Percentiles rank a stretch among this genome's conserved stretches.
phyloP scores from a whole-genome alignment of 2,797 vertebrate genomes.

The Aeoliscus strigatus region DNA sequence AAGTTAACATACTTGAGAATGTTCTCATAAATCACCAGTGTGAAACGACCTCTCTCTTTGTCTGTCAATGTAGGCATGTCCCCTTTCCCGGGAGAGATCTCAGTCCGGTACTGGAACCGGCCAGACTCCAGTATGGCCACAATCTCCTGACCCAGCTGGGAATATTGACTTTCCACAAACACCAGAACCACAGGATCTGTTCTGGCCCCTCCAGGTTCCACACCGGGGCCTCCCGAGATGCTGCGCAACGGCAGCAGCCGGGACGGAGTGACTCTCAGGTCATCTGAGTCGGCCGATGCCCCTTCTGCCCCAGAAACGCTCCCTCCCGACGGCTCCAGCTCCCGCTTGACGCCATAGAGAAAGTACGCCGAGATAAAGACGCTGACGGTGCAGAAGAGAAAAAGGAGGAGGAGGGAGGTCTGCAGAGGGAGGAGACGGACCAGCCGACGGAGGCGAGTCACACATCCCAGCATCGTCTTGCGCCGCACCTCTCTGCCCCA shows the following conservation, averaged over 20 bases:
- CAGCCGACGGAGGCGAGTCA: conserved; percentile 85
- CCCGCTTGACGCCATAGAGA: conserved; percentile 94
- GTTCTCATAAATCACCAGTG: conserved; percentile 96
- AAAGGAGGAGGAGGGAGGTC: conserved; percentile 91
- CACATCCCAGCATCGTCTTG: conserved; percentile 89
- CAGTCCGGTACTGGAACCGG: conserved; percentile 92
- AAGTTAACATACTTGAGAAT: conserved; percentile 97
- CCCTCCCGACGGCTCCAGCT: conserved; percentile 84
- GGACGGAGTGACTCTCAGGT: conserved; percentile 84
- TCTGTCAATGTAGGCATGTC: conserved; percentile 97
- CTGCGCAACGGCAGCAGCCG: conserved; percentile 80
- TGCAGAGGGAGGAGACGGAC: conserved; percentile 94
- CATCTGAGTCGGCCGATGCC: conserved; percentile 81
- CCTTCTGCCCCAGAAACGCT: conserved; percentile 73
- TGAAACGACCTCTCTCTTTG: conserved; percentile 92
- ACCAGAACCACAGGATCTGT: conserved; percentile 95
- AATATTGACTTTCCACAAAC: conserved; percentile 98
- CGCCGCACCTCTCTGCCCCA: conserved; percentile 55
- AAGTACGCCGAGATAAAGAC: conserved; percentile 97
- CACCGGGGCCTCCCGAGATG: conserved; percentile 54
- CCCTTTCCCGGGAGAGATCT: conserved; percentile 95
- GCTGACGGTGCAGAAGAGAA: conserved; percentile 91
- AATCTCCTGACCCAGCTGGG: conserved; percentile 96
- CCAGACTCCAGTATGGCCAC: conserved; percentile 97
- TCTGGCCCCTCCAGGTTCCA: conserved; percentile 76